A percentile compares a stretch with the other conserved stretches of the same genome.
phyloP scores from a whole-genome alignment of 2,888 invertebrate species.

The Gymnosoma rotundatum region DNA sequence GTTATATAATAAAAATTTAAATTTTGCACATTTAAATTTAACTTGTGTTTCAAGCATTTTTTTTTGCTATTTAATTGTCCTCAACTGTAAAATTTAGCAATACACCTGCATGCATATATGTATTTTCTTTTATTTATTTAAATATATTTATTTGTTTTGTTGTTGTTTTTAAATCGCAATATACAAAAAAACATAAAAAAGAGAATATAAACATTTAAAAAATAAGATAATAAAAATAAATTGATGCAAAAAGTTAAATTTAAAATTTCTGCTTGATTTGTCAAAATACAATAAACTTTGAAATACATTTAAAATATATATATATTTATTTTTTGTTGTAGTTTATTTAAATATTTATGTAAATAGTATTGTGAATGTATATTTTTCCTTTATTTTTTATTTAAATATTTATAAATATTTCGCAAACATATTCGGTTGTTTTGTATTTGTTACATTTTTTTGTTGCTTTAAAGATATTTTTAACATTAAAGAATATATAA shows the following conservation, averaged over 20 bases:
- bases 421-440: conserved; percentile 61
- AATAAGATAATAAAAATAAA: conserved; percentile 27
- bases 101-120: background rate
- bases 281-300: conserved; percentile 54
- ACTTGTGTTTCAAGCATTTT: too few relatives aligned
- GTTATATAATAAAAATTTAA: too few relatives aligned
- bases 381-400: conserved; percentile 56
- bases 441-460: conserved; percentile 13
- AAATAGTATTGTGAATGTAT: conserved; percentile 67
- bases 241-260: conserved; percentile 30
- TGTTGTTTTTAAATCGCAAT: conserved; percentile 45
- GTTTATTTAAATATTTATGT: conserved; percentile 52
- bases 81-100: conserved; percentile 5
- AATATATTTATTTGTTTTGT: conserved; percentile 53
- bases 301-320: conserved; percentile 21
- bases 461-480: conserved; percentile 17
- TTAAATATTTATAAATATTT: conserved; percentile 64
- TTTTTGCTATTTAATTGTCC: conserved; percentile 33
- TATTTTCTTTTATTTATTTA: conserved; percentile 41
- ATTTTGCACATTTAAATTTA: too few relatives aligned
- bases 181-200: conserved; percentile 54
- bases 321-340: conserved; percentile 23
- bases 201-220: conserved; percentile 58
- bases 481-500: conserved; percentile 55
- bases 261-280: conserved; percentile 54